Percentiles rank a stretch among this genome's conserved stretches.
Conservation (phyloP, 2,888 invertebrate species). For the Gisinianus flammeolus region DNA sequence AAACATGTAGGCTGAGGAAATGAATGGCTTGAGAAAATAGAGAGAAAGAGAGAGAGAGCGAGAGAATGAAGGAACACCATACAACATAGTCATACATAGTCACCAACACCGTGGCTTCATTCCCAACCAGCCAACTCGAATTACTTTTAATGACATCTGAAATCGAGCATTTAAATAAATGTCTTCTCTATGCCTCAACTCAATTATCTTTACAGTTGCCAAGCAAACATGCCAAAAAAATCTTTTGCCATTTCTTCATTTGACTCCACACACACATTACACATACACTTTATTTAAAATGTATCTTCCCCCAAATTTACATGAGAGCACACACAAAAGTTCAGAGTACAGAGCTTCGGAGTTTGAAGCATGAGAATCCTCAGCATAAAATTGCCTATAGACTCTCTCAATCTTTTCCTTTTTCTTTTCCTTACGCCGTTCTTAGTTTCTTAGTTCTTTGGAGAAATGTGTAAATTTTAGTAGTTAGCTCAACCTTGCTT, state of each 20-base stretch:
- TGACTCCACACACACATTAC: not conserved
- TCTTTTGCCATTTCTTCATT: conserved; percentile 28
- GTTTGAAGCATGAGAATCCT: too few species aligned
- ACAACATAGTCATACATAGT: conserved; percentile 16
- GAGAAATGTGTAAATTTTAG: too few species aligned
- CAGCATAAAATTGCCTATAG: too few species aligned
- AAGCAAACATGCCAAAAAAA: conserved; percentile 42
- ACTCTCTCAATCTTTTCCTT: too few species aligned
- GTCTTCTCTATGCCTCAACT: conserved; percentile 40
- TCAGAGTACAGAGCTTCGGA: too few species aligned
- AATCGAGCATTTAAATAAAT: conserved; percentile 45
- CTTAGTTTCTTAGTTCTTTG: too few species aligned
- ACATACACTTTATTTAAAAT: too few species aligned
- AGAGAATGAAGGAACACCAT: conserved; percentile 16
- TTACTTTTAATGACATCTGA: conserved; percentile 44
- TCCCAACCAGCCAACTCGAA: conserved; percentile 42
- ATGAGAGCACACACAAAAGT: not conserved
- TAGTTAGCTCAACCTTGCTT: too few species aligned
- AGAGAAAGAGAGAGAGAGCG: conserved; percentile 3
- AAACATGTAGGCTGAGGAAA: conserved; percentile 30
- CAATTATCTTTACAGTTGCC: conserved; percentile 46
- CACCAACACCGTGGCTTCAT: conserved; percentile 31
- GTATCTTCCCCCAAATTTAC: too few species aligned
- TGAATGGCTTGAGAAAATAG: conserved; percentile 31
- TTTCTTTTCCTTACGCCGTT: too few species aligned